Conservation (phyloP, 2,797 vertebrate genomes). For the Carduelis carduelis region DNA sequence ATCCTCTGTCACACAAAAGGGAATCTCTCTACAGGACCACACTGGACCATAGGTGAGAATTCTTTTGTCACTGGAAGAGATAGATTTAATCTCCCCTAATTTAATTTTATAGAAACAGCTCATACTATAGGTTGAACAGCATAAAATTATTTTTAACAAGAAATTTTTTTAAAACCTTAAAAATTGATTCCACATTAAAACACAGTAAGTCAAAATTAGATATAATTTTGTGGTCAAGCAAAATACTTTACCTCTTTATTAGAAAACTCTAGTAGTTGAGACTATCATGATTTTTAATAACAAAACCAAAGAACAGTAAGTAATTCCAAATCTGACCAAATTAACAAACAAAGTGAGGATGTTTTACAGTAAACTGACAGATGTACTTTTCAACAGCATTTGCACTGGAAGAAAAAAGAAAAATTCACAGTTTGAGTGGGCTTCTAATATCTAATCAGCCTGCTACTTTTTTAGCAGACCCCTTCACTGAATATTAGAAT, state of each 20-base stretch:
- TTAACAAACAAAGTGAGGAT: not conserved
- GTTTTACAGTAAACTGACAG: not conserved
- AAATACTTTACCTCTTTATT: not conserved
- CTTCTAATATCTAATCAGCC: not conserved
- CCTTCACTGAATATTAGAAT: not conserved
- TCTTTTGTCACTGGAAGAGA: not conserved
- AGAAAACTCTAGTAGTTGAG: not conserved
- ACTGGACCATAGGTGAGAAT: not conserved
- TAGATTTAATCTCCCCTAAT: not conserved
- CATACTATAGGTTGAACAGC: not conserved
- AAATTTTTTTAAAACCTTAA: not conserved
- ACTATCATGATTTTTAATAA: not conserved
- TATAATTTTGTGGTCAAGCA: not conserved
- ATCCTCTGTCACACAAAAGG: not conserved
- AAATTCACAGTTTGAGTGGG: not conserved
- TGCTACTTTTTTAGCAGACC: not conserved
- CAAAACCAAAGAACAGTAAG: not conserved
- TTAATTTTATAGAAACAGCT: not conserved
- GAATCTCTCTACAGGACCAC: not conserved
- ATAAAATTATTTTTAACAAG: not conserved
- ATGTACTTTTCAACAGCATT: not conserved
- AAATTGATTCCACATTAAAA: not conserved
- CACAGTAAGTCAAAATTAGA: not conserved
- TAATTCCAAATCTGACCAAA: not conserved
- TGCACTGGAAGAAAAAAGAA: not conserved